Evolutionary conservation across 1,140 invertebrate genomes (phyloP).

Genomic region (Brevipalpus yothersi): DNA sequence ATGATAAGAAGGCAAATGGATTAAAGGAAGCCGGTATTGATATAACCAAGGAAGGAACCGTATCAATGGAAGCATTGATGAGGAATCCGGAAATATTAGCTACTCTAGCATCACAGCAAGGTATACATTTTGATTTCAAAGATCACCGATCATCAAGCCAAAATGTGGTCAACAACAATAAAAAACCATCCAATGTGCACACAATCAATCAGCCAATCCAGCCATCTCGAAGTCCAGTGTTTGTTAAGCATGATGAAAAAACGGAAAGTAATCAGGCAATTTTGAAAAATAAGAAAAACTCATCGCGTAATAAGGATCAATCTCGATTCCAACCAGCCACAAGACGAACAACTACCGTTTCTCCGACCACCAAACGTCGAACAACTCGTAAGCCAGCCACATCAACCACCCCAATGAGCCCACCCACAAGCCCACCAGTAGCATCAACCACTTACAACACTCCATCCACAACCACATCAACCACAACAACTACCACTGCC

Average conservation of each 20-base stretch:
- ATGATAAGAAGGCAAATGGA: neutral
- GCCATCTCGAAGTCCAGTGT: too few relatives aligned
- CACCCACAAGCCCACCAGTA: neutral
- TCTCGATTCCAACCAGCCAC: neutral
- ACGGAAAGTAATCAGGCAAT: too few relatives aligned
- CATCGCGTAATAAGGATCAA: neutral
- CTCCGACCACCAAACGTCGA: neutral
- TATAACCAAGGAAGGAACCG: neutral
- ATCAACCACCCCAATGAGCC: neutral
- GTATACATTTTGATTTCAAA: neutral
- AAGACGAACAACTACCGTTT: neutral
- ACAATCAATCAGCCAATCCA: too few relatives aligned
- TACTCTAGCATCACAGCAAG: neutral
- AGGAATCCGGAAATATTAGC: neutral
- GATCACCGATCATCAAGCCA: too few relatives aligned
- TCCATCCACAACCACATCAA: neutral
- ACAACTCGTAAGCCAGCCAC: neutral
- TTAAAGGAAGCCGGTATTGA: neutral
- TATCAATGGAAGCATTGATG: neutral
- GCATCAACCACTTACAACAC: neutral
- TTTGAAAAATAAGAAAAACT: too few relatives aligned
- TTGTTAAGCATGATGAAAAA: too few relatives aligned
- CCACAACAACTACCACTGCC: neutral
- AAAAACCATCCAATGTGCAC: too few relatives aligned
- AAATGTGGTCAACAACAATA: too few relatives aligned